Conservation (phyloP, 2,113 vertebrate genomes). For the Pampusana beccarii region DNA sequence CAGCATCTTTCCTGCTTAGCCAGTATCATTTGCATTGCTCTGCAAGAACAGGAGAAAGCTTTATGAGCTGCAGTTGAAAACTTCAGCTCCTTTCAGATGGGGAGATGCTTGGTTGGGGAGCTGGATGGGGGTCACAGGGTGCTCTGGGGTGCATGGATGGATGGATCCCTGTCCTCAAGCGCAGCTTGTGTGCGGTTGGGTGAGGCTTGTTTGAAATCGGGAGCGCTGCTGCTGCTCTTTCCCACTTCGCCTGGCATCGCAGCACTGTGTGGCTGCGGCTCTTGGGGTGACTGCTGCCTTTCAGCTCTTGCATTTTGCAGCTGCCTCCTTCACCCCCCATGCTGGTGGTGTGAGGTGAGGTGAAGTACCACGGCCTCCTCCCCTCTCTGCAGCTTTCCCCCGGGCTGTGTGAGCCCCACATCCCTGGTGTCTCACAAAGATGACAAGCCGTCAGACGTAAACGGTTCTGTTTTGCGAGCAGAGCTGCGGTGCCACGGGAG, state of each 20-base stretch:
- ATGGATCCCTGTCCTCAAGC: not conserved
- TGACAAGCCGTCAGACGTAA: not conserved
- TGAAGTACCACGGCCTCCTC: not conserved
- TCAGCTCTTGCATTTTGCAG: not conserved
- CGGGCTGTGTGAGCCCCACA: not conserved
- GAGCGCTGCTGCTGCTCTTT: not conserved
- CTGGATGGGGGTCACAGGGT: accelerated
- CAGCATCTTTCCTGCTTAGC: not conserved
- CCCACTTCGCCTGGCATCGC: not conserved
- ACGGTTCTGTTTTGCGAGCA: not conserved
- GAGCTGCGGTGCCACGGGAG: not conserved
- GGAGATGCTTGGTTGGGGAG: not conserved
- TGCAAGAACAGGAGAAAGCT: not conserved
- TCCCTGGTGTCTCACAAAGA: not conserved
- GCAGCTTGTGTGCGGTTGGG: not conserved
- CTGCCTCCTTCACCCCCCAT: accelerated
- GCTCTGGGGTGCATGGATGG: accelerated
- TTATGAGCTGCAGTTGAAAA: not conserved
- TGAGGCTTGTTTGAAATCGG: not conserved
- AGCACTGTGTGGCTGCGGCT: accelerated
- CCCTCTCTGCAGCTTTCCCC: not conserved
- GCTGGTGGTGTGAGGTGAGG: not conserved
- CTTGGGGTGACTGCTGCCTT: not conserved
- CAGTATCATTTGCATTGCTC: accelerated
- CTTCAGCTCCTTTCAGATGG: not conserved